Conservation (phyloP, 2,113 vertebrate species). For the Fukomys damarensis region DNA sequence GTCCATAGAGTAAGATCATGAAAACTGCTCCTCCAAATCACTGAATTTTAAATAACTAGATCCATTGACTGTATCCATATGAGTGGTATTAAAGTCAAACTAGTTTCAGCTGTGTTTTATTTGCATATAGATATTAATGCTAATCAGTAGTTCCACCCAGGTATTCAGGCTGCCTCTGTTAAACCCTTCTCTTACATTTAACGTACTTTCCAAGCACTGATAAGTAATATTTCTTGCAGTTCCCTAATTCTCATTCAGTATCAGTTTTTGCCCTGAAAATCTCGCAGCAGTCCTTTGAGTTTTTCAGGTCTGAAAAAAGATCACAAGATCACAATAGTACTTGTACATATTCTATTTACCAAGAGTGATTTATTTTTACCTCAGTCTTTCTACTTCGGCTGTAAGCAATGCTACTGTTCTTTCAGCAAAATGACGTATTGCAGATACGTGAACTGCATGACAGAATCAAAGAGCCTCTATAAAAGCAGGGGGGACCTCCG, state of each 20-base stretch:
- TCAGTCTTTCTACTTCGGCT: slow-evolving; percentile 39
- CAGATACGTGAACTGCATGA: not conserved
- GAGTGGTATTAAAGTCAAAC: not conserved
- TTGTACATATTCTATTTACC: slow-evolving; percentile 8
- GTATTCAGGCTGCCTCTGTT: not conserved
- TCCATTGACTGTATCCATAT: not conserved
- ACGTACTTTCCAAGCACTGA: not conserved
- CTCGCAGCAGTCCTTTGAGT: not conserved
- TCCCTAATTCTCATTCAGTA: slow-evolving; percentile 39
- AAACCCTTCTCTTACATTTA: slow-evolving; percentile 11
- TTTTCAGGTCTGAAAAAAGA: not conserved
- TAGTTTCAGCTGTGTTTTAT: not conserved
- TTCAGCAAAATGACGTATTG: slow-evolving; percentile 43
- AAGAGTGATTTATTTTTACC: slow-evolving; percentile 20
- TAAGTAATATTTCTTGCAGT: not conserved
- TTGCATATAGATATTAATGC: not conserved
- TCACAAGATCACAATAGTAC: not conserved
- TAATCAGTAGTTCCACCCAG: not conserved
- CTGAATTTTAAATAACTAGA: slow-evolving; percentile 33
- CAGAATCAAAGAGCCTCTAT: not conserved
- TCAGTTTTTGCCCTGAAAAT: slow-evolving; percentile 59
- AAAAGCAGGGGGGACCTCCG: not conserved
- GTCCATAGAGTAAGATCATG: not conserved
- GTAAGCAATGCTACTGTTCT: not conserved
- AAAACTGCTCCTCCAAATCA: not conserved